Evolutionary conservation across 2,888 invertebrate species (phyloP).

Genomic region (Platycheirus albimanus): DNA sequence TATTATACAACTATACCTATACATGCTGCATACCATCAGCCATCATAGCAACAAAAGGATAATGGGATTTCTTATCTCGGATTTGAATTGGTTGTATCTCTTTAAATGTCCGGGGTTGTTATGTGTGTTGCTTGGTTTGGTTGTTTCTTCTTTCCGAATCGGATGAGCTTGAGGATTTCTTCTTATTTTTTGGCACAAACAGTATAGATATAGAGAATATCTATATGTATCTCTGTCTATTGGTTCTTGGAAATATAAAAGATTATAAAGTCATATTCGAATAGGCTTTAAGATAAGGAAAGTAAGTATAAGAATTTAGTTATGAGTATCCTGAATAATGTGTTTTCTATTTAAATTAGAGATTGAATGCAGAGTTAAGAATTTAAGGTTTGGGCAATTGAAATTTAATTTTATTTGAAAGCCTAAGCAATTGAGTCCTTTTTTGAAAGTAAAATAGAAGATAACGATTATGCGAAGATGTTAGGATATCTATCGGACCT

Average conservation of each 20-base stretch:
- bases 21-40: too few species aligned
- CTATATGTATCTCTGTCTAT: slow-evolving; percentile 1
- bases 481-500: too few species aligned
- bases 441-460: too few species aligned
- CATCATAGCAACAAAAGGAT: slow-evolving; percentile 68
- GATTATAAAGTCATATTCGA: slow-evolving; percentile 22
- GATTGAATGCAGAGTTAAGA: slow-evolving; percentile 18
- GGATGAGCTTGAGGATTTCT: slow-evolving; percentile 48
- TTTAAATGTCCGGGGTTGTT: slow-evolving; percentile 61
- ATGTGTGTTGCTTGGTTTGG: slow-evolving; percentile 9
- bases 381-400: slow-evolving; percentile 4
- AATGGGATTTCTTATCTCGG: slow-evolving; percentile 73
- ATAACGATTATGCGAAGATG: too few species aligned
- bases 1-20: too few species aligned
- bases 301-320: slow-evolving; percentile 14
- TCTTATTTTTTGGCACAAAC: slow-evolving; percentile 1
- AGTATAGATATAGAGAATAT: neutral
- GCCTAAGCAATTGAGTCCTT: too few species aligned
- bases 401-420: slow-evolving; percentile 22
- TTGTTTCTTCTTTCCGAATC: slow-evolving; percentile 53
- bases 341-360: slow-evolving; percentile 16
- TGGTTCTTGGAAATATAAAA: slow-evolving; percentile 22
- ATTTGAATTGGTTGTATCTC: slow-evolving; percentile 72
- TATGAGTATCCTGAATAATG: slow-evolving; percentile 3
- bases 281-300: slow-evolving; percentile 23